These are phyloP conservation scores for Psammodynastes pulverulentus DNA, from an alignment of 2,113 vertebrate species.

Conservation along the genomic window DNA sequence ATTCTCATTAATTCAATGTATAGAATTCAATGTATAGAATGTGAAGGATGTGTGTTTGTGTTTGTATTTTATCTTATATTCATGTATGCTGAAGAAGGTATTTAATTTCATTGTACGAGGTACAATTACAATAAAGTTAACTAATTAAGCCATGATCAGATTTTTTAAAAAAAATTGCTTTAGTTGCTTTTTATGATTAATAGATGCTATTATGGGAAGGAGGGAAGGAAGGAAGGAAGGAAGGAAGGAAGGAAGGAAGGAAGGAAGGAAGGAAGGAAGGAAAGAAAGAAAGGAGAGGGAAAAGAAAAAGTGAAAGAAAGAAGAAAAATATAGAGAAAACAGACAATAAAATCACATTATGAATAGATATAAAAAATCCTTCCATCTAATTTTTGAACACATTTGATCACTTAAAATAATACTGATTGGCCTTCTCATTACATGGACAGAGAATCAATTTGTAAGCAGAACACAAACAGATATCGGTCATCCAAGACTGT, in stretches of 20 bases:
- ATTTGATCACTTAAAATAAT: not conserved
- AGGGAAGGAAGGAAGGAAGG: too few species aligned
- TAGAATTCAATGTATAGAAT: too few species aligned
- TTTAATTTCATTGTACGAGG: too few species aligned
- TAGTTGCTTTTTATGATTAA: not conserved
- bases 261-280: too few species aligned
- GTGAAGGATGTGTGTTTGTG: too few species aligned
- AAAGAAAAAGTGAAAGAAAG: too few species aligned
- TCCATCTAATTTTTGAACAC: not conserved
- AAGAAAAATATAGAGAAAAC: not conserved
- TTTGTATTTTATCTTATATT: too few species aligned
- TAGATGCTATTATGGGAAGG: not conserved
- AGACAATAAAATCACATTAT: not conserved
- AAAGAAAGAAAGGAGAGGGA: not conserved
- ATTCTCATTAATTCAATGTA: not conserved
- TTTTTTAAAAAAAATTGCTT: not conserved
- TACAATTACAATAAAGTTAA: too few species aligned
- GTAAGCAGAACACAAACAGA: not conserved
- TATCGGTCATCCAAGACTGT: not conserved
- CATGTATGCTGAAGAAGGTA: too few species aligned
- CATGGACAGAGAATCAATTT: not conserved
- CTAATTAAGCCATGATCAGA: not conserved
- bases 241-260: too few species aligned
- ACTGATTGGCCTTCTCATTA: not conserved
- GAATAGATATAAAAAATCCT: not conserved